These are phyloP conservation scores for Harlomillsia oculata DNA, from an alignment of 1,140 invertebrate species.

Conservation along the genomic window DNA sequence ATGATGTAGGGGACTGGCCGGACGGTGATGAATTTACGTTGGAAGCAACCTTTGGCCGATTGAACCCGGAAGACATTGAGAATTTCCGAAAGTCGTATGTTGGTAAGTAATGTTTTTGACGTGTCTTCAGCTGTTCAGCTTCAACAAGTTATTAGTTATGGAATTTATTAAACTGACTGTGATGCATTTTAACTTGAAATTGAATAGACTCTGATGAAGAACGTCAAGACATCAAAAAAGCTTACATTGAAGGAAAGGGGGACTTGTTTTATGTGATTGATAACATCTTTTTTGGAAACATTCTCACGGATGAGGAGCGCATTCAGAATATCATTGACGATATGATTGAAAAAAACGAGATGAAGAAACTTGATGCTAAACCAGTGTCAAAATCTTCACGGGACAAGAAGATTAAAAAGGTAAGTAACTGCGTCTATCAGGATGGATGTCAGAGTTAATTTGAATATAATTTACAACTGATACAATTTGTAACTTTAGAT, in stretches of 20 bases:
- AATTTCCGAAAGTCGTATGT: conserved; percentile 24
- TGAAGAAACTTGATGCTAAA: neutral
- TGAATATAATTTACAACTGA: too few relatives aligned
- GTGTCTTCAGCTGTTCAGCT: neutral
- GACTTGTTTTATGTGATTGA: conserved; percentile 23
- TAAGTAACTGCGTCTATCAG: neutral
- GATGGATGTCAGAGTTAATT: neutral
- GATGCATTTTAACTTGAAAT: neutral
- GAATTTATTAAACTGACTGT: neutral
- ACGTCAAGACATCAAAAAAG: conserved; percentile 13
- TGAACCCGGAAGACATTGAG: conserved; percentile 11
- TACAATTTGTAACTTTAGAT: too few relatives aligned
- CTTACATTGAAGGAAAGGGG: conserved; percentile 21
- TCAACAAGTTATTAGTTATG: neutral
- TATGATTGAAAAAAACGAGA: conserved; percentile 17
- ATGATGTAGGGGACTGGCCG: conserved; percentile 23
- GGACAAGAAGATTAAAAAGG: conserved; percentile 10
- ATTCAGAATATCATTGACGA: conserved; percentile 12
- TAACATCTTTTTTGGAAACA: conserved; percentile 24
- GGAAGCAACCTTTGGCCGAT: conserved; percentile 2
- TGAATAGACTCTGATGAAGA: conserved; percentile 29
- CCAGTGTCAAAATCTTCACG: neutral
- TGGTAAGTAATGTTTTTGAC: conserved; percentile 5
- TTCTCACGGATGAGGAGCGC: conserved; percentile 19
- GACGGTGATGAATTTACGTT: conserved; percentile 15